Evolutionary conservation across 2,797 vertebrate genomes (phyloP).

Genomic region (Apodemus agrarius): DNA sequence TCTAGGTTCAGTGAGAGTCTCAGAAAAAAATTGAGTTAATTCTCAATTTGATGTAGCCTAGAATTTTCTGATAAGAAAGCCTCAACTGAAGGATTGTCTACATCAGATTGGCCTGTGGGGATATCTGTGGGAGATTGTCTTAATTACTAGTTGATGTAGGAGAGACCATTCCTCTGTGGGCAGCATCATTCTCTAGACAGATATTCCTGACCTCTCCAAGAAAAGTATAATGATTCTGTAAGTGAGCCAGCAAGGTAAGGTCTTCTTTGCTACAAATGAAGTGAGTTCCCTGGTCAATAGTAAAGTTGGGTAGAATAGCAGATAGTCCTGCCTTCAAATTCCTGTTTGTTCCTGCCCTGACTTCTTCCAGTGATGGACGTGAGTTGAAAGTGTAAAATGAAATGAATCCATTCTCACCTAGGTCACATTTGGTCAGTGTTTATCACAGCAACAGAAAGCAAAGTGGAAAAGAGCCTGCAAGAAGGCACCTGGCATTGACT

Average conservation of each 20-base stretch:
- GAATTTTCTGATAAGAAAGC: not conserved
- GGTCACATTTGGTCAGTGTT: not conserved
- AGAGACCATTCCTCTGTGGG: not conserved
- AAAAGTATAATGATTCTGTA: not conserved
- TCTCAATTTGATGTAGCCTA: not conserved
- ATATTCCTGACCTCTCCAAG: not conserved
- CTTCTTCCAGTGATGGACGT: not conserved
- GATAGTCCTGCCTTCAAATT: not conserved
- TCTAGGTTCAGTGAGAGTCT: not conserved
- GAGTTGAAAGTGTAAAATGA: not conserved
- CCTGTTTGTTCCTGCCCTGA: not conserved
- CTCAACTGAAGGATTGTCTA: not conserved
- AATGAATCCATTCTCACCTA: not conserved
- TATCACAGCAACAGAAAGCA: not conserved
- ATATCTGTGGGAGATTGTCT: not conserved
- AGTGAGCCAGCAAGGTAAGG: not conserved
- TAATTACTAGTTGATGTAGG: not conserved
- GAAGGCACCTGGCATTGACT: not conserved
- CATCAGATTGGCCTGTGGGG: not conserved
- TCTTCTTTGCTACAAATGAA: not conserved
- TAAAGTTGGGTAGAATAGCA: not conserved
- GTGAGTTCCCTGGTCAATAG: not conserved
- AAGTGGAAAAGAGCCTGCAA: not conserved
- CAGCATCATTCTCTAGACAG: not conserved
- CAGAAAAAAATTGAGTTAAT: not conserved